Percentiles rank a stretch among this genome's conserved stretches.
These are phyloP conservation scores for Poecilobothrus nobilitatus DNA, from an alignment of 2,888 invertebrate genomes.

Conservation along the genomic window DNA sequence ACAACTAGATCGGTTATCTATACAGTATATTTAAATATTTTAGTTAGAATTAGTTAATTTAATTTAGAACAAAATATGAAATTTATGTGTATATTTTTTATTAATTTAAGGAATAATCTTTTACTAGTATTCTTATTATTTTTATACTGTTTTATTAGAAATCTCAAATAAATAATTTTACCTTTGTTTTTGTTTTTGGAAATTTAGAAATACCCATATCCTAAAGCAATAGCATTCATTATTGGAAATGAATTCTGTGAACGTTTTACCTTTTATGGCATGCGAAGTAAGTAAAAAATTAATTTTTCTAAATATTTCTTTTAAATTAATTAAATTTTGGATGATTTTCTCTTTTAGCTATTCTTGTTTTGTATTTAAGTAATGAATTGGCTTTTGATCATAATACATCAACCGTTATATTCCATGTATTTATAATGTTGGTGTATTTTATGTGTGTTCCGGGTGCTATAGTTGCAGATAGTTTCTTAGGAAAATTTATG, in stretches of 20 bases:
- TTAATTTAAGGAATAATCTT: too few species aligned
- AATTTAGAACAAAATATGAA: too few species aligned
- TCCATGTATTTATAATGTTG: slow-evolving; percentile 63
- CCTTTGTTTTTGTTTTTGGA: slow-evolving; percentile 28
- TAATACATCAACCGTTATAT: slow-evolving; percentile 61
- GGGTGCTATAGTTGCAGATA: slow-evolving; percentile 73
- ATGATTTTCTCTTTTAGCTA: slow-evolving; percentile 50
- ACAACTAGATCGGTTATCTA: too few species aligned
- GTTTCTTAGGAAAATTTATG: slow-evolving; percentile 70
- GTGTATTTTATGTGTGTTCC: slow-evolving; percentile 69
- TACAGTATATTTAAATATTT: too few species aligned
- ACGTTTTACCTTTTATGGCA: slow-evolving; percentile 89
- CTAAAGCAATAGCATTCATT: slow-evolving; percentile 70
- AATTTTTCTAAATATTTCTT: not conserved
- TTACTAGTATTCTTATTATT: not conserved
- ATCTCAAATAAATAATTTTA: not conserved
- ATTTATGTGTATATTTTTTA: too few species aligned
- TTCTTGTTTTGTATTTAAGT: slow-evolving; percentile 64
- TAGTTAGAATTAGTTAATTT: too few species aligned
- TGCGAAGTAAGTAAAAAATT: slow-evolving; percentile 64
- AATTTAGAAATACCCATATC: slow-evolving; percentile 51
- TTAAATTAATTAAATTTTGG: not conserved
- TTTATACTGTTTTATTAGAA: too few species aligned
- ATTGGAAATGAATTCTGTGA: slow-evolving; percentile 93
- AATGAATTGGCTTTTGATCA: slow-evolving; percentile 55